These are phyloP conservation scores for Gracilinanus agilis DNA, from an alignment of 2,113 vertebrate species.

Conservation along the genomic window DNA sequence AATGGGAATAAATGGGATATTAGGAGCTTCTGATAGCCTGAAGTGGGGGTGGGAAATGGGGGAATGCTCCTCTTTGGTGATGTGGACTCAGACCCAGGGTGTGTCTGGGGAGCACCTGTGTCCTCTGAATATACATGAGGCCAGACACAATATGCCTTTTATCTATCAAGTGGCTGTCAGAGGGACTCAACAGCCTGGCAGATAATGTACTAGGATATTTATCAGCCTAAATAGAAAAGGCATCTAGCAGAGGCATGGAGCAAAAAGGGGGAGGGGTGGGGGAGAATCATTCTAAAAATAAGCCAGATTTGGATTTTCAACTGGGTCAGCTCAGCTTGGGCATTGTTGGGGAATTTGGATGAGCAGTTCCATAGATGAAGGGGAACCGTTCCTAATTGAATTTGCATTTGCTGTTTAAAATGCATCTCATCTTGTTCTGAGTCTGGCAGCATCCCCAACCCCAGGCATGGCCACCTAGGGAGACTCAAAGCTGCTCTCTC, in stretches of 20 bases:
- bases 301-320: slow-evolving; percentile 73
- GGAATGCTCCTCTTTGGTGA: not conserved
- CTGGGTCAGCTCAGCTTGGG: slow-evolving; percentile 70
- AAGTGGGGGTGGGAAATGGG: not conserved
- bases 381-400: slow-evolving; percentile 68
- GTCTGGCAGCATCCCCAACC: not conserved
- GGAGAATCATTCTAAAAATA: slow-evolving; percentile 78
- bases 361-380: slow-evolving; percentile 68
- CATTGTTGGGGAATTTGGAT: slow-evolving; percentile 51
- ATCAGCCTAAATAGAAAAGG: slow-evolving; percentile 67
- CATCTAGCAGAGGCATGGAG: slow-evolving; percentile 37
- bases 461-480: not conserved
- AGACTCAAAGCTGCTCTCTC: not conserved
- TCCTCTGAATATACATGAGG: slow-evolving; percentile 25
- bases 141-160: not conserved
- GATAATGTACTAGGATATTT: slow-evolving; percentile 68
- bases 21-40: not conserved
- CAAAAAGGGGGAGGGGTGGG: slow-evolving; percentile 12
- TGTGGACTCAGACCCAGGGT: not conserved
- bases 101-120: not conserved
- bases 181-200: slow-evolving; percentile 25
- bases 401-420: slow-evolving; percentile 72
- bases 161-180: slow-evolving; percentile 34
- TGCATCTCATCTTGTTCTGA: slow-evolving; percentile 24
- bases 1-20: not conserved